Evolutionary conservation across 2,797 vertebrate genomes (phyloP).

Genomic region (Calcarius lapponicus): DNA sequence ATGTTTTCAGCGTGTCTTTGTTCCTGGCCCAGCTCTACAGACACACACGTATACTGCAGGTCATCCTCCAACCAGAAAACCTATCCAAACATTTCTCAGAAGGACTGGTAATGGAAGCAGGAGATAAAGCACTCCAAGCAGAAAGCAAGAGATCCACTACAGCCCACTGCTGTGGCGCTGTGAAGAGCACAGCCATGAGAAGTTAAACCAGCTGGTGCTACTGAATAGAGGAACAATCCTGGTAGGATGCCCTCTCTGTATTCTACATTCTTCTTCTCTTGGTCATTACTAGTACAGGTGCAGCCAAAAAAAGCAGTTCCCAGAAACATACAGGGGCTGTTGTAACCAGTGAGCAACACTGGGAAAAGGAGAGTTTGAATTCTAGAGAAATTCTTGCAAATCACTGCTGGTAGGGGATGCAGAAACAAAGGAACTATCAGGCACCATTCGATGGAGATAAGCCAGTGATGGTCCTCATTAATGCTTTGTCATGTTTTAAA

Average conservation of each 20-base stretch:
- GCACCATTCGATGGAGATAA: not conserved
- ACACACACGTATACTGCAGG: not conserved
- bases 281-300: not conserved
- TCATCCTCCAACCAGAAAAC: not conserved
- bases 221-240: not conserved
- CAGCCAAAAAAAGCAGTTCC: not conserved
- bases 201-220: not conserved
- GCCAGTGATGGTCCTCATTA: not conserved
- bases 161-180: not conserved
- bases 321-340: not conserved
- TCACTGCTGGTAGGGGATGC: not conserved
- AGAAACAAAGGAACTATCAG: not conserved
- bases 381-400: not conserved
- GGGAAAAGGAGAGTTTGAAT: not conserved
- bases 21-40: not conserved
- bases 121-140: not conserved
- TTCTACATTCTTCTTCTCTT: not conserved
- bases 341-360: not conserved
- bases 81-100: not conserved
- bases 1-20: not conserved
- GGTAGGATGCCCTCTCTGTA: not conserved
- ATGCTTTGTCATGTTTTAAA: conserved; percentile 14
- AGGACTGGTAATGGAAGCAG: not conserved
- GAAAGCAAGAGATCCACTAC: not conserved
- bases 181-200: not conserved